These are phyloP conservation scores for Gymnoscopelus braueri DNA, from an alignment of 2,797 vertebrate genomes.

Conservation along the genomic window DNA sequence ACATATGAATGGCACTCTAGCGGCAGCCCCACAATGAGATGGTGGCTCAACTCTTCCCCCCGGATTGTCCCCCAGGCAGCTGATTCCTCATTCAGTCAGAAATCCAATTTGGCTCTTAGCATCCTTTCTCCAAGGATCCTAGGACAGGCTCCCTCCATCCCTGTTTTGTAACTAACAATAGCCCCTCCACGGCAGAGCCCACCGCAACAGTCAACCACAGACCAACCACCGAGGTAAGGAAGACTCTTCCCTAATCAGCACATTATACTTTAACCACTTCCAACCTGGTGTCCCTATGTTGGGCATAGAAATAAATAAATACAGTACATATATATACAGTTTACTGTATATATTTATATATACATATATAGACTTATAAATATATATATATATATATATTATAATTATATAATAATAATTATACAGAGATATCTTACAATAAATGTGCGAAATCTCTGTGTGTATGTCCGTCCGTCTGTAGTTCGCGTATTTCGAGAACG, in stretches of 20 bases:
- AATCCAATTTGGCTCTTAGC: constrained; percentile 89
- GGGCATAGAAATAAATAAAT: too few relatives aligned
- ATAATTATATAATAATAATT: too few relatives aligned
- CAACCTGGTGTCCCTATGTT: too few relatives aligned
- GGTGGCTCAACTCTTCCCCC: constrained; percentile 84
- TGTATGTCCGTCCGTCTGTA: too few relatives aligned
- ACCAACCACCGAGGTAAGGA: constrained; percentile 39
- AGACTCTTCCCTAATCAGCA: constrained; percentile 13
- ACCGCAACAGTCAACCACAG: constrained; percentile 35
- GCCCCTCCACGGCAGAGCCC: constrained; percentile 24
- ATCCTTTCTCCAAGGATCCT: constrained; percentile 74
- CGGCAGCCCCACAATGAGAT: constrained; percentile 84
- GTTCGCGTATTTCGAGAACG: too few relatives aligned
- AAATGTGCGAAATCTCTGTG: too few relatives aligned
- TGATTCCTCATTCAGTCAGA: constrained; percentile 90
- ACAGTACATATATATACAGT: too few relatives aligned
- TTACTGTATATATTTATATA: too few relatives aligned
- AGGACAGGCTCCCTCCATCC: constrained; percentile 42
- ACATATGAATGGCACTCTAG: constrained; percentile 89
- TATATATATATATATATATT: too few relatives aligned
- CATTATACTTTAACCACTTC: constrained; percentile 8
- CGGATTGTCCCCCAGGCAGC: constrained; percentile 85
- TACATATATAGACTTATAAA: too few relatives aligned
- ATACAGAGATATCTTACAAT: too few relatives aligned
- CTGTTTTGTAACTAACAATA: constrained; percentile 67